Evolutionary conservation across 53 echinoderm and acorn worm genomes (phyloP).

Genomic region (Hippasteria phrygiana): DNA sequence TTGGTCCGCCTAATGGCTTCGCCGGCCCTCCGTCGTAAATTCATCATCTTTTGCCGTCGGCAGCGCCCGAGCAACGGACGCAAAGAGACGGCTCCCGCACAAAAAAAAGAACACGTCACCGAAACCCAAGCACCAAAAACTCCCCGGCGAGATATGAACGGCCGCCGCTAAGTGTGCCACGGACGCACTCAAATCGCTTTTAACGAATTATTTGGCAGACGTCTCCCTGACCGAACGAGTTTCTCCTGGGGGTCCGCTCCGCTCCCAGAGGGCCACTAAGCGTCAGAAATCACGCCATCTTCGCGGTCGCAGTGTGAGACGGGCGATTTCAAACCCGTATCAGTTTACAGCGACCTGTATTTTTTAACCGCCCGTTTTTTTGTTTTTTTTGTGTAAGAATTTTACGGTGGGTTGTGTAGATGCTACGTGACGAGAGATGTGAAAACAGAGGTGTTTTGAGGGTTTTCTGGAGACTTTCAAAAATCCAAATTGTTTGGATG

Average conservation of each 20-base stretch:
- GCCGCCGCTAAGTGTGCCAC: conserved; percentile 32
- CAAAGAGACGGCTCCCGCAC: neutral
- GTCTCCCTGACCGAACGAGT: neutral
- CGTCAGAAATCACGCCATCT: neutral
- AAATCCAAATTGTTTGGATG: neutral
- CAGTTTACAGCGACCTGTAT: neutral
- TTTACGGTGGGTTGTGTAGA: neutral
- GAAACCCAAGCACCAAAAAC: conserved; percentile 28
- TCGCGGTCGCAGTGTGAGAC: neutral
- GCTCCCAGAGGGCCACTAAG: neutral
- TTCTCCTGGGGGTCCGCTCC: neutral
- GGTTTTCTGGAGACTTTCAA: neutral
- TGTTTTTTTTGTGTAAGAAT: neutral
- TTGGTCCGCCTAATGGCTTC: no score
- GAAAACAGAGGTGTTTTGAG: neutral
- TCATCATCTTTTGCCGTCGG: no score
- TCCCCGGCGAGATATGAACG: conserved; percentile 16
- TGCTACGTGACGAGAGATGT: neutral
- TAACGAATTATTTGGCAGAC: conserved; percentile 32
- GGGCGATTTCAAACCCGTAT: neutral
- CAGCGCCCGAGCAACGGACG: neutral
- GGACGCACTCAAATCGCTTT: conserved; percentile 51
- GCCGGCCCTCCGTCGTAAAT: no score
- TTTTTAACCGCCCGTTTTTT: neutral
- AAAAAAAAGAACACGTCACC: neutral